phyloP scores from a whole-genome alignment of 2,113 vertebrate genomes.

The Nesospiza acunhae region DNA sequence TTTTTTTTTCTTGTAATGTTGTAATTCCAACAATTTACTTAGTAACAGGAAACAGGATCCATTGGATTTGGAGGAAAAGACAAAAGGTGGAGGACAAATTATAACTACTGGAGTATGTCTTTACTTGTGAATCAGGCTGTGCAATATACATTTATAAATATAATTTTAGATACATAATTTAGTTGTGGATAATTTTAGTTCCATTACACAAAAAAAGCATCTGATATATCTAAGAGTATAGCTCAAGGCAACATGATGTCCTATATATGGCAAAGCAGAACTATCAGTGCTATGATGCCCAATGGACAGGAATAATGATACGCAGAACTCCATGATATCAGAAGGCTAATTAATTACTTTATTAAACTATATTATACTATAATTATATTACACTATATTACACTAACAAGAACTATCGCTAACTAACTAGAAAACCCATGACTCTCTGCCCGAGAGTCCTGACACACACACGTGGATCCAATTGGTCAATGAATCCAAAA shows the following conservation, averaged over 20 bases:
- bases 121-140: not conserved
- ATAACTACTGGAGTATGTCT: not conserved
- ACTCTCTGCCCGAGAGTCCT: no score
- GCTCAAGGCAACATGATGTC: not conserved
- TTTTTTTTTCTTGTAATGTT: not conserved
- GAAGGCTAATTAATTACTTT: no score
- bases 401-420: no score
- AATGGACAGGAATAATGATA: no score
- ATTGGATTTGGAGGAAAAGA: not conserved
- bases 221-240: not conserved
- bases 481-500: no score
- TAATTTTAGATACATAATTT: not conserved
- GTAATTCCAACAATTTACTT: not conserved
- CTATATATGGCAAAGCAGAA: not conserved
- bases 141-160: not conserved
- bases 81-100: not conserved
- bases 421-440: no score
- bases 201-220: not conserved
- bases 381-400: no score
- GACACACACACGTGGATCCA: no score
- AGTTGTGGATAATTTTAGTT: not conserved
- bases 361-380: no score
- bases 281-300: accelerated
- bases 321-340: no score
- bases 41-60: not conserved